phyloP scores from a whole-genome alignment of 2,888 invertebrate species.

The Syritta pipiens region DNA sequence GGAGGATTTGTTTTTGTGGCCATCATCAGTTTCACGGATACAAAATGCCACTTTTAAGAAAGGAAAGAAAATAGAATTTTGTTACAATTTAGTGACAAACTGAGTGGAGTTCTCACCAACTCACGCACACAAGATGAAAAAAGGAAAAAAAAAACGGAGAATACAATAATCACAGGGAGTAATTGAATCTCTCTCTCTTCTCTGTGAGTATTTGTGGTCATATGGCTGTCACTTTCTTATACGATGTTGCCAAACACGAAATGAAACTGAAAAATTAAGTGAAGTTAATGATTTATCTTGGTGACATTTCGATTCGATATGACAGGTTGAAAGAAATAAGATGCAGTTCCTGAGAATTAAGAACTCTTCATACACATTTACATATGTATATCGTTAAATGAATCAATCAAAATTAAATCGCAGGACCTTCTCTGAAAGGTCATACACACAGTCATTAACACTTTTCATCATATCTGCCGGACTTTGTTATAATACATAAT shows the following conservation, averaged over 20 bases:
- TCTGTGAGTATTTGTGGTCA: constrained; percentile 13
- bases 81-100: constrained; percentile 56
- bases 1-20: neutral
- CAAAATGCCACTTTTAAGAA: constrained; percentile 13
- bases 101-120: constrained; percentile 41
- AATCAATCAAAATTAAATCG: too few species aligned
- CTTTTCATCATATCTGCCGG: too few species aligned
- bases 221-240: constrained; percentile 54
- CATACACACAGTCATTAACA: too few species aligned
- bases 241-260: constrained; percentile 39
- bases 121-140: constrained; percentile 35
- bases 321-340: too few species aligned
- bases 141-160: neutral
- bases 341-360: too few species aligned
- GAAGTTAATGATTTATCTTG: constrained; percentile 5
- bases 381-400: too few species aligned
- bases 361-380: too few species aligned
- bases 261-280: constrained; percentile 1
- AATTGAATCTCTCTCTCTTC: constrained; percentile 47
- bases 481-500: too few species aligned
- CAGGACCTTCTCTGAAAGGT: too few species aligned
- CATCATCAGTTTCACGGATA: neutral
- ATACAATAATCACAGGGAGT: constrained; percentile 17
- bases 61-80: constrained; percentile 32
- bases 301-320: constrained; percentile 7